Base-by-base conservation (phyloP, 2,888 invertebrate genomes). In the Mesorhabditis belari region DNA sequence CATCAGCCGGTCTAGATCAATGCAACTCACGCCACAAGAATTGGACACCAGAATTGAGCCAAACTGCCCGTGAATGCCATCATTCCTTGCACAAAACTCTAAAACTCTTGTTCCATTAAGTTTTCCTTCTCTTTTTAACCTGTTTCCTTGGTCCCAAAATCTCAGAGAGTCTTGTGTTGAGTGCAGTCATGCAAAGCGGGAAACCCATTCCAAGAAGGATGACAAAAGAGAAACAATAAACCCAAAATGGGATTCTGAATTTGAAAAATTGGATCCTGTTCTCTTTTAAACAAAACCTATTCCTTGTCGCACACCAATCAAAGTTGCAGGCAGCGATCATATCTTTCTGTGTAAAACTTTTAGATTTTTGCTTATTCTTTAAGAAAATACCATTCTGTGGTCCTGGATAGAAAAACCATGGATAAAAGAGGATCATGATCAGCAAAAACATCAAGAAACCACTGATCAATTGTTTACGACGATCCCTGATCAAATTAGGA, bases 141-240 rank as follows among this genome's bases (percentile, higher is more conserved):
- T 65, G 69, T 49, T 65, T 67, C 28, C 69, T 58, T 5, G 69
- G 69, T 0, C 69, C 69, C 9, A 69, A 27, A n/a, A 69, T 61
- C 19, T 67, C 62, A 35, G 66, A 66, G 5, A 67, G 51, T n/a
- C 66, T 26, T 1, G 65, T 44, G 24, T 60, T 64, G 28, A 62
- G 55, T 17, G 60, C 57, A 2, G 64, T 63, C 1, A 63, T 62
- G 28, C 66, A 62, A 19, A 65, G 24, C 9, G 69, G 69, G 21
- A 65, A 69, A 5, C 62, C 69, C 17, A 67, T 28, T 19, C 69
- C 69, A 23, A 69, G 55, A 17, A 63, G 49, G 9, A 58, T 50
- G 1, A 61, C 57, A 21, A 29, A 58, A 35, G 61, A 64, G 27
- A 63, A 25, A 6, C 63, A 49, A 55, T 67, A 69, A 3, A 67